Base-by-base conservation (phyloP, 2,113 vertebrate genomes). In the Antigone vipio region DNA sequence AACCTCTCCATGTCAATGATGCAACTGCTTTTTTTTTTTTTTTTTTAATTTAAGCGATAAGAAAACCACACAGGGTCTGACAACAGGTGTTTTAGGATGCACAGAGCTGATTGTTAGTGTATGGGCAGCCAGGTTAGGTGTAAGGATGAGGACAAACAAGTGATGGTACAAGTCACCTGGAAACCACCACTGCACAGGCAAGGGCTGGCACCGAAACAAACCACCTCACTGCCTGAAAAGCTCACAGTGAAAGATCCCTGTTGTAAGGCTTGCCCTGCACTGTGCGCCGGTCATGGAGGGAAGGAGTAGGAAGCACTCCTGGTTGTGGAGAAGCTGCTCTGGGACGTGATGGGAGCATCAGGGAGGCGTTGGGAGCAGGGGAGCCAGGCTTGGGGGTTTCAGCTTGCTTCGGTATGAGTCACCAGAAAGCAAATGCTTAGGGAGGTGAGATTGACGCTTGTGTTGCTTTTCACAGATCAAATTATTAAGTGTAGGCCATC, bases 371-470 rank as follows among this genome's bases (percentile, higher is more conserved):
- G 9, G 44, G 24, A 89, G 18, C 47, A 20, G 40, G 10, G 19
- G 1, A 1, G 3, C 34, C 0, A 0, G 26, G 18, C 58, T 32
- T 1, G 0, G 5, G 8, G 34, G 5, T 3, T 75, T 89, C 74
- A 9, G 0, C 11, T 85, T 85, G 49, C 35, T 68, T 82, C 0
- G 0, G 27, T 47, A 76, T 0, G 1, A n/a, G 30, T 56, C 32
- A 15, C 64, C 71, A 30, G 27, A 77, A 85, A 73, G 58, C 13
- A 82, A 64, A 40, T 81, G 16, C 26, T 60, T 56, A 15, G 40
- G n/a, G 30, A 59, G 27, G 6, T 47, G 21, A 81, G 68, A 50
- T 5, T 8, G 15, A 47, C 77, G 80, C 40, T 63, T 76, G 26
- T 1, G 4, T 69, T 77, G 9, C 42, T 85, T 85, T 50, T 89